Evolutionary conservation across 2,113 vertebrate genomes (phyloP).

Genomic region (Antidorcas marsupialis): DNA sequence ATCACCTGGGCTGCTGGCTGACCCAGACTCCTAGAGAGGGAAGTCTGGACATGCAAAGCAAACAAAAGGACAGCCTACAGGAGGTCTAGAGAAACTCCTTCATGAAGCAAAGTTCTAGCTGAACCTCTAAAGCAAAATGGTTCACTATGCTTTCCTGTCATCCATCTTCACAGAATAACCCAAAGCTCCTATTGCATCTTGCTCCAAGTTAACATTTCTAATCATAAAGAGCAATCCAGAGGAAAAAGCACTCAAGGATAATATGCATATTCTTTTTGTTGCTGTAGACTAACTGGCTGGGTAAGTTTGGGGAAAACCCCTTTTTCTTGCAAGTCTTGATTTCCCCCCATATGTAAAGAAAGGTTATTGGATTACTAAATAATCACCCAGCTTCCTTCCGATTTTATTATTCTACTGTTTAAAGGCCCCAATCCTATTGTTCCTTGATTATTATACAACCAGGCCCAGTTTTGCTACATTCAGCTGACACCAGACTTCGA

Average conservation of each 20-base stretch:
- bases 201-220: background rate
- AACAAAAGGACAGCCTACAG: background rate
- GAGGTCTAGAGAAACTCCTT: background rate
- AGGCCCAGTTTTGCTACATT: background rate
- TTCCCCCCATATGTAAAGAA: background rate
- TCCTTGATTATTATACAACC: background rate
- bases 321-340: background rate
- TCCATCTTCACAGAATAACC: background rate
- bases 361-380: background rate
- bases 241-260: background rate
- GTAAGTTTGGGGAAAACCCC: background rate
- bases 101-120: background rate
- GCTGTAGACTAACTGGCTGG: background rate
- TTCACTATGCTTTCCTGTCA: background rate
- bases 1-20: background rate
- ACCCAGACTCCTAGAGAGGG: background rate
- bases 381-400: background rate
- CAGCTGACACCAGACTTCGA: background rate
- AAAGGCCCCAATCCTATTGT: background rate
- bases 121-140: background rate
- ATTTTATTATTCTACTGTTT: background rate
- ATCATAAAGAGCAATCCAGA: background rate
- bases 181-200: background rate
- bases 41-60: background rate
- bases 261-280: background rate